Evolutionary conservation across 2,113 vertebrate genomes (phyloP).

Genomic region (Corynorhinus townsendii): DNA sequence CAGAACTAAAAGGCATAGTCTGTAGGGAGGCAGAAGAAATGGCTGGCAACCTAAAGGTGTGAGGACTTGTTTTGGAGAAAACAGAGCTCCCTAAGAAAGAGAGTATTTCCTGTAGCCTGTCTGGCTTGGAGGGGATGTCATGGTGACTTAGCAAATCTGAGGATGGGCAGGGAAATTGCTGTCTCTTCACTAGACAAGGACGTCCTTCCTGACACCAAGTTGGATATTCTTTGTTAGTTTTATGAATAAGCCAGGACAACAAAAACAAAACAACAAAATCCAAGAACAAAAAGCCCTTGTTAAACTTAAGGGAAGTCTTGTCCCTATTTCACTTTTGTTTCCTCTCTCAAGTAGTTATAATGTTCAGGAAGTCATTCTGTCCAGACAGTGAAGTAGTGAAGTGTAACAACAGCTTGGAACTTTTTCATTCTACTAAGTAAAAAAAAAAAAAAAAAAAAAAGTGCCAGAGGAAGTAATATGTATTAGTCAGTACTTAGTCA

Average conservation of each 20-base stretch:
- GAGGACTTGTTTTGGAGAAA: conserved; percentile 3
- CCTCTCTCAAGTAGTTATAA: neutral
- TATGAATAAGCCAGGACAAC: conserved; percentile 21
- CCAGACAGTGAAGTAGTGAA: conserved; percentile 50
- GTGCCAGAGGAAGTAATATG: conserved; percentile 82
- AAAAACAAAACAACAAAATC: neutral
- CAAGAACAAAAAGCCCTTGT: neutral
- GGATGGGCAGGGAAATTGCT: neutral
- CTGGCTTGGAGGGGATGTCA: neutral
- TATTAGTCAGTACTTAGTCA: conserved; percentile 73
- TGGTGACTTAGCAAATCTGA: neutral
- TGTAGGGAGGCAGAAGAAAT: neutral
- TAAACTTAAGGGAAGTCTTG: neutral
- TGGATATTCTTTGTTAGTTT: neutral
- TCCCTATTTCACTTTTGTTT: neutral
- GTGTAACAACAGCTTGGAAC: conserved; percentile 64
- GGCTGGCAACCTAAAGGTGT: neutral
- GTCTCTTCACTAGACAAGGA: neutral
- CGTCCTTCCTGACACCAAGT: neutral
- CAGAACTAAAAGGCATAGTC: neutral
- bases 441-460: conserved; percentile 62
- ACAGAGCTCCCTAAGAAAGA: neutral
- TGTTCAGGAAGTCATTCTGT: conserved; percentile 62
- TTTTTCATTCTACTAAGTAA: conserved; percentile 72
- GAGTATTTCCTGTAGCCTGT: neutral